Evolutionary conservation across 2,113 vertebrate genomes (phyloP).

Genomic region (Erpornis zantholeuca): DNA sequence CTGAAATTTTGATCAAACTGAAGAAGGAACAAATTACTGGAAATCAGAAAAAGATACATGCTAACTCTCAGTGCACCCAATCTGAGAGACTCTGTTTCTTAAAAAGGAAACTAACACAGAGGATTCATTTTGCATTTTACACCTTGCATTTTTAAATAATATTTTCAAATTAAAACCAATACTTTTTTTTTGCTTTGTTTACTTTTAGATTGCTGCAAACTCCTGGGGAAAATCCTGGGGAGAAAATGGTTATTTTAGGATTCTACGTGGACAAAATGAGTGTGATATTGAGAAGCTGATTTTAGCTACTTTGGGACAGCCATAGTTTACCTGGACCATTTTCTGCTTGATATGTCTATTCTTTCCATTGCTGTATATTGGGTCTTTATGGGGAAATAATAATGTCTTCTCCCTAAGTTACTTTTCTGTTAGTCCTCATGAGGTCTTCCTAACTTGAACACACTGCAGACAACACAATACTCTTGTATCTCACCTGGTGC

Average conservation of each 20-base stretch:
- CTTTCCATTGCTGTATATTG: neutral
- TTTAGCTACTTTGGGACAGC: slow-evolving; percentile 69
- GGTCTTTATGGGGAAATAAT: neutral
- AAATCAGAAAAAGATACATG: neutral
- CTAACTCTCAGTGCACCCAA: neutral
- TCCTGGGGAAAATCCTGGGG: slow-evolving; percentile 81
- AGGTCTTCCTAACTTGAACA: neutral
- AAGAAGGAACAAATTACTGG: neutral
- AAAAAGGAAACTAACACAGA: neutral
- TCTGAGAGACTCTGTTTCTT: neutral
- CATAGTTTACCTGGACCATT: neutral
- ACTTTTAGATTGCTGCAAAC: slow-evolving; percentile 75
- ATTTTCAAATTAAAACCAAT: neutral
- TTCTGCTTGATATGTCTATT: neutral
- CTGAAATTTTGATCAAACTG: neutral
- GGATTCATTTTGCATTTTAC: neutral
- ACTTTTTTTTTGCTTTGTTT: neutral
- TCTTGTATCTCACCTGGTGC: neutral
- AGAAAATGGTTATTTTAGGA: slow-evolving; percentile 80
- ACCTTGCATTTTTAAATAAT: neutral
- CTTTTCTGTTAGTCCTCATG: neutral
- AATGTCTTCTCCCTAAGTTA: neutral
- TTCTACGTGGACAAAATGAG: slow-evolving; percentile 78
- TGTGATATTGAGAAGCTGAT: slow-evolving; percentile 80
- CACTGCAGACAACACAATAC: neutral